Percentiles rank a stretch among this genome's conserved stretches.
Evolutionary conservation across 2,888 invertebrate genomes (phyloP).

Genomic region (Pyrgus malvae): DNA sequence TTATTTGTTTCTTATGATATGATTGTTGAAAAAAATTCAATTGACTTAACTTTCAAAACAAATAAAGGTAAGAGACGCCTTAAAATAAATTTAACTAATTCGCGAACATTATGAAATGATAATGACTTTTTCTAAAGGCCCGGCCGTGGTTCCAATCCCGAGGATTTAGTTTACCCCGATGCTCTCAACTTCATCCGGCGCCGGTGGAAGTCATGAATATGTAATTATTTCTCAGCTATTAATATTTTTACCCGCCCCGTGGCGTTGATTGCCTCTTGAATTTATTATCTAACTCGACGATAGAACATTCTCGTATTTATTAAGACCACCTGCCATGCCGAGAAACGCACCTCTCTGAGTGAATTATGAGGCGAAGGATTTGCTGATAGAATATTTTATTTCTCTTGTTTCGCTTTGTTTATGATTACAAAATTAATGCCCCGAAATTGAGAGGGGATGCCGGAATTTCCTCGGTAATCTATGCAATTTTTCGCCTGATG

Average conservation of each 20-base stretch:
- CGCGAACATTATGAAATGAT: conserved; percentile 20
- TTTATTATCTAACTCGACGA: conserved; percentile 77
- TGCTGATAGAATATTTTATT: conserved; percentile 80
- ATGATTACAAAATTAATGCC: conserved; percentile 52
- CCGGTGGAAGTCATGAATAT: conserved; percentile 74
- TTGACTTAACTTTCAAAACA: too few species aligned
- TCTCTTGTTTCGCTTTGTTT: conserved; percentile 55
- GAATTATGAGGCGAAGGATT: conserved; percentile 74
- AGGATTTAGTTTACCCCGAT: conserved; percentile 57
- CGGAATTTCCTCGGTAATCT: background rate
- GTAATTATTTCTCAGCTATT: conserved; percentile 79
- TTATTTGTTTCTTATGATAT: too few species aligned
- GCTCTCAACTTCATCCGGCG: conserved; percentile 38
- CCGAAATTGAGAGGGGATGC: conserved; percentile 31
- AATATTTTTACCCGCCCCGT: conserved; percentile 79
- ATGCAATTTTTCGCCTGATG: background rate
- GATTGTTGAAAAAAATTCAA: too few species aligned
- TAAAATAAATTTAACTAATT: background rate
- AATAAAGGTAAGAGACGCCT: too few species aligned
- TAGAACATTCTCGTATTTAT: conserved; percentile 80
- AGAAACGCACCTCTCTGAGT: conserved; percentile 63
- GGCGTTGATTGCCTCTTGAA: conserved; percentile 82
- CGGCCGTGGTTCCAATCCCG: conserved; percentile 46
- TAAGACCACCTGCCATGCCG: conserved; percentile 77
- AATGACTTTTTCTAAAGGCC: conserved; percentile 31